Evolutionary conservation across 2,113 vertebrate species (phyloP).

Genomic region (Suricata suricatta): DNA sequence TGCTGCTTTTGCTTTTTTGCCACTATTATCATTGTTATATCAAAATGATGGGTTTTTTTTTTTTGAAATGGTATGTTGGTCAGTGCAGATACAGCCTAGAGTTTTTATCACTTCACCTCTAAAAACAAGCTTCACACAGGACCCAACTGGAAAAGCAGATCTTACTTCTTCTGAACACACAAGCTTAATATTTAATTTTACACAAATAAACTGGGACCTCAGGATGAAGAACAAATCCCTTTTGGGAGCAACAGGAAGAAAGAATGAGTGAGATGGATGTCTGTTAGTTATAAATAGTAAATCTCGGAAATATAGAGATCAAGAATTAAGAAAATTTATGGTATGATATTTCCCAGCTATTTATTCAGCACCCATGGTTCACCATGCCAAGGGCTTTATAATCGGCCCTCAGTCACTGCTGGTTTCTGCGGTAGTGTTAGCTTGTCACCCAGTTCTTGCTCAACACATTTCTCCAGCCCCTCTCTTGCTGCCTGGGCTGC

Average conservation of each 20-base stretch:
- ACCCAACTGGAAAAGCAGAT: neutral
- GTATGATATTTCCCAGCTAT: constrained; percentile 21
- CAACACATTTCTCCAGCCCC: neutral
- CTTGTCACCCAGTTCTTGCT: neutral
- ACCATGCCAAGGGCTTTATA: constrained; percentile 46
- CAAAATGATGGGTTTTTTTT: neutral
- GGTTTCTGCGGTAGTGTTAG: neutral
- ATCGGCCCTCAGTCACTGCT: constrained; percentile 45
- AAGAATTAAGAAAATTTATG: neutral
- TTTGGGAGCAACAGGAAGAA: neutral
- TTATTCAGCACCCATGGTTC: neutral
- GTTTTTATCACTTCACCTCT: neutral
- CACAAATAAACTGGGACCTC: neutral
- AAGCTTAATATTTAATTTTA: neutral
- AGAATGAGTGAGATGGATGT: neutral
- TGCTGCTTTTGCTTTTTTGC: neutral
- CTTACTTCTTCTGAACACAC: neutral
- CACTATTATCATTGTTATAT: neutral
- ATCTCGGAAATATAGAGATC: constrained; percentile 14
- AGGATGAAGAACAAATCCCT: neutral
- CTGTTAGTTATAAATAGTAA: constrained; percentile 10
- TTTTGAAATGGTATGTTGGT: neutral
- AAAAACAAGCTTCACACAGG: neutral
- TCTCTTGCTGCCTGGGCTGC: neutral
- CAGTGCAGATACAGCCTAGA: neutral